phyloP scores from a whole-genome alignment of 2,797 vertebrate species.

The Peromyscus aztecus region DNA sequence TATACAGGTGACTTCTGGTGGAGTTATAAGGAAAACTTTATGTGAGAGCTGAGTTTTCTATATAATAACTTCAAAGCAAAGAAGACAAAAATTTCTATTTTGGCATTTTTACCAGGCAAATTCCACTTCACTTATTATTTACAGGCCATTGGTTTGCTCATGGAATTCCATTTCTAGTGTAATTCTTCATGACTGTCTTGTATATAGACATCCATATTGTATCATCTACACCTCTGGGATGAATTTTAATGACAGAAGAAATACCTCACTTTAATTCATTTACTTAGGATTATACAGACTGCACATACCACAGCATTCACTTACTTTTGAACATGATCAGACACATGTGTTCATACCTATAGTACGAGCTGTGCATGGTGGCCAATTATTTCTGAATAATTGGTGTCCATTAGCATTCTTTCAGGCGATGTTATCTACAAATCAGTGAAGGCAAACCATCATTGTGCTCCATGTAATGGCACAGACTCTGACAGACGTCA shows the following conservation, averaged over 20 bases:
- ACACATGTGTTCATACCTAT: background rate
- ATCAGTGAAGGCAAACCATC: background rate
- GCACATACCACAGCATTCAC: background rate
- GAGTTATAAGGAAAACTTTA: background rate
- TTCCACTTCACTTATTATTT: background rate
- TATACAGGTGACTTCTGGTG: background rate
- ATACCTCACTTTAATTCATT: slow-evolving; percentile 33
- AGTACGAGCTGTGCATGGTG: background rate
- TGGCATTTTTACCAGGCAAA: background rate
- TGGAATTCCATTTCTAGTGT: slow-evolving; percentile 3
- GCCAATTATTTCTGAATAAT: slow-evolving; percentile 38
- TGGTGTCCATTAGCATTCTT: slow-evolving; percentile 24
- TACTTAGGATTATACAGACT: background rate
- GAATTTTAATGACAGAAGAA: slow-evolving; percentile 24
- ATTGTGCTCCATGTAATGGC: background rate
- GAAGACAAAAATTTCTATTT: slow-evolving; percentile 15
- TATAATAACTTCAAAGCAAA: slow-evolving; percentile 26
- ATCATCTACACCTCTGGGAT: background rate
- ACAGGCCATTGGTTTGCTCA: background rate
- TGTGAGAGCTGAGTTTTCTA: background rate
- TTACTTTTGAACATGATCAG: background rate
- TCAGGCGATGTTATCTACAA: background rate
- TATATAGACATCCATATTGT: background rate
- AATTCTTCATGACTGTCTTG: slow-evolving; percentile 8
- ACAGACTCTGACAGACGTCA: background rate